Base-by-base conservation (phyloP, 1,140 invertebrate species). In the Hermetia illucens region DNA sequence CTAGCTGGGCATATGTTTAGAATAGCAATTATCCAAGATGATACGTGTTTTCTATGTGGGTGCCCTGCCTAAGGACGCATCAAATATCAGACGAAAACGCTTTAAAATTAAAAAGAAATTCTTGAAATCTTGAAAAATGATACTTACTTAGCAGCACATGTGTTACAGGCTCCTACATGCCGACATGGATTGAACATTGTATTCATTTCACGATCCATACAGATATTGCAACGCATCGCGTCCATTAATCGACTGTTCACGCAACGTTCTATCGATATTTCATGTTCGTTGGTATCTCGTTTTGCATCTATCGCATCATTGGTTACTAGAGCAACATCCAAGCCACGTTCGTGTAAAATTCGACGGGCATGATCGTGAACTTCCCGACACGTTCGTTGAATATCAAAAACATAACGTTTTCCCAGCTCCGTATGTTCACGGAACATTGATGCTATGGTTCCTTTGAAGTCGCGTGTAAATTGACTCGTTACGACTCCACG, bases 381-480 rank as follows among this genome's bases (percentile, higher is more conserved):
- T 64, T 91, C 85, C 34, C 82, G 70, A 47, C 82, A 86, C 19
- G 85, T 90, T 50, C 82, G 72, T 20, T 79, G 69, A 43, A 90
- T 88, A 58, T 91, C 85, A 62, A 89, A 90, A 20, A 90, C 82
- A 60, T 88, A 91, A 27, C 84, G 82, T 46, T 87, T 85, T 4
- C 84, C 85, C 21, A 85, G 57, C 3, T 80, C 80, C 19, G 83
- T 83, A 49, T 87, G 82, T 62, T 89, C 85, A 62, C 87, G 87
- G 67, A 90, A 90, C 55, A 87, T 82, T 1, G 85, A 89, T 38
- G 82, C 82, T 48, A 91, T 82, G n/a, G 84, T 89, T 38, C 86
- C 86, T 70, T 90, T 90, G 38, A 91, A 66, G 64, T 90, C 86
- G 39, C 84, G 69, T 22, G 87, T 85, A 52, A 84, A 89, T 58